phyloP scores from a whole-genome alignment of 2,888 invertebrate species.

The Hydrotaea cyrtoneurina region DNA sequence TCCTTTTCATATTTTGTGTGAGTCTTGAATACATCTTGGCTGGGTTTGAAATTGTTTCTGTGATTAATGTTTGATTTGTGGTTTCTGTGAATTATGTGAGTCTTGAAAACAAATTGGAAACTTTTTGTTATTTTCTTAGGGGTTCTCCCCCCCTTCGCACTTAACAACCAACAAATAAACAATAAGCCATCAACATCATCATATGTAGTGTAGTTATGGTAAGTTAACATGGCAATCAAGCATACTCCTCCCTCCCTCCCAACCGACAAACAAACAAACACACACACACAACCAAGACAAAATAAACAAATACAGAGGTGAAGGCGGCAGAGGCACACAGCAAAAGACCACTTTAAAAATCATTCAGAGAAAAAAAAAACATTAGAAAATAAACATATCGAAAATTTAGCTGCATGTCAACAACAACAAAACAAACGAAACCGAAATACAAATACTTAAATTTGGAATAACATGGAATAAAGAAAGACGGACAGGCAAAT shows the following conservation, averaged over 20 bases:
- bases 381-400: constrained; percentile 20
- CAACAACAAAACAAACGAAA: constrained; percentile 41
- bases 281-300: neutral
- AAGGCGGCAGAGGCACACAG: neutral
- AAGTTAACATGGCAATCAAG: constrained; percentile 61
- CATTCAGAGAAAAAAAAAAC: constrained; percentile 5
- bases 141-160: constrained; percentile 6
- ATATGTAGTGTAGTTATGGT: constrained; percentile 36
- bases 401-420: constrained; percentile 13
- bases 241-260: constrained; percentile 4
- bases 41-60: neutral
- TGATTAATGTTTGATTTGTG: constrained; percentile 45
- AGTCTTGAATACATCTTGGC: no score
- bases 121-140: constrained; percentile 32
- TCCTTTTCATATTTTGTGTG: no score
- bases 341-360: constrained; percentile 4
- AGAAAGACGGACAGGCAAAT: neutral
- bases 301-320: neutral
- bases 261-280: no score
- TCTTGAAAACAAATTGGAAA: constrained; percentile 26
- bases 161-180: constrained; percentile 50
- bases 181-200: neutral
- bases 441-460: constrained; percentile 18
- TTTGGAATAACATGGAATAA: constrained; percentile 23
- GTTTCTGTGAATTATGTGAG: constrained; percentile 46